Evolutionary conservation across 92 coral and sea anemone species (phyloP), one percentile per base, ranked within the genome.

Genomic region (Ricordea florida): DNA sequence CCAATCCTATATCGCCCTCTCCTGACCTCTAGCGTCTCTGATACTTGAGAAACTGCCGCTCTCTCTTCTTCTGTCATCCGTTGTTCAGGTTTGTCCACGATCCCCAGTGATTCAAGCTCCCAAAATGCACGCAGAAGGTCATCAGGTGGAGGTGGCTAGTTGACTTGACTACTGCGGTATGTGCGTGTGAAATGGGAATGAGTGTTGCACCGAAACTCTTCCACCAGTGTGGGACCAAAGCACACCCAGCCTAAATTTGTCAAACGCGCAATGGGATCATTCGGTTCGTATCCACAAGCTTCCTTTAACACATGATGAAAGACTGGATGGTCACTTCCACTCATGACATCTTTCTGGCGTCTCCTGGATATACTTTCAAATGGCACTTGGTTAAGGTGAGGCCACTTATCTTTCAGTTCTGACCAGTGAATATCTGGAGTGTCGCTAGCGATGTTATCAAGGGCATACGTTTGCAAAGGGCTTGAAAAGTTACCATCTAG

Each of bases 361-460:
- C 88, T 76, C 21, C 41, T 61, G 24, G 80, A 26, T 44, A 76
- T 62, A 15, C 28, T 57, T 15, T 76, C 69, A 40, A 84, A 84
- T 3, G 79, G 84, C 25, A 84, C 38, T 18, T 26, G 52, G 14
- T 15, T 6, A 0, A 84, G 61, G 26, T 67, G 89, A 9, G 79
- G 67, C 89, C 80, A 76, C 14, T 76, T 77, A 2, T 29, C 41
- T 25, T 76, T 84, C 65, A 84, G 75, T 26, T 66, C 84, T 5
- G 80, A 76, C 74, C 89, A 84, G 58, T 59, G 29, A 13, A 84
- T 31, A 28, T 84, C 89, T 40, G 80, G 85, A 3, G 90, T 84
- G 29, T 70, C 64, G 26, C 90, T 63, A 6, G 80, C 46, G 29
- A 69, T 84, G 52, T 78, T 56, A 26, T 78, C 78, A 24, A 84